Evolutionary conservation across 1,140 invertebrate species (phyloP).

Genomic region (Drosophila willistoni): DNA sequence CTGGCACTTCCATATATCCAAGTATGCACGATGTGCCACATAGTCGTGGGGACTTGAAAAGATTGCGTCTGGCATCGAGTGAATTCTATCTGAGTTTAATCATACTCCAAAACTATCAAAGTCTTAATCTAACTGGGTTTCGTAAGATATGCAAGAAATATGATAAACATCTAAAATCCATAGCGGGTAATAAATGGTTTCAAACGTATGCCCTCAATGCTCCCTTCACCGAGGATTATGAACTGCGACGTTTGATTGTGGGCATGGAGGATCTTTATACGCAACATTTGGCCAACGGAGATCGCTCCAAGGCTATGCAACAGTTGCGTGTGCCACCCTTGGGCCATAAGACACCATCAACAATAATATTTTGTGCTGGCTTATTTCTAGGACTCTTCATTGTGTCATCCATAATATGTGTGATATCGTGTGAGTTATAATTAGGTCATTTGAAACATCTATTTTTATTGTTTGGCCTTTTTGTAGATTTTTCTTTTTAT

Average conservation of each 20-base stretch:
- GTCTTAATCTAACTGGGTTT: conserved; percentile 98
- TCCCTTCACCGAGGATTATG: conserved; percentile 1
- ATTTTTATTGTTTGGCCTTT: not conserved
- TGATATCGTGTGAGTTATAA: conserved; percentile 84
- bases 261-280: conserved; percentile 88
- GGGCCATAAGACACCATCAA: conserved; percentile 86
- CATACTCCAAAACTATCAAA: conserved; percentile 94
- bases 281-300: conserved; percentile 87
- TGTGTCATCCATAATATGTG: conserved; percentile 85
- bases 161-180: conserved; percentile 88
- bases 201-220: not conserved
- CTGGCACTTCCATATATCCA: not conserved
- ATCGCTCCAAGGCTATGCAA: conserved; percentile 89
- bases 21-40: not conserved
- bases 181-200: conserved; percentile 31
- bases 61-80: conserved; percentile 93
- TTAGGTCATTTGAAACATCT: not conserved
- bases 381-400: conserved; percentile 87
- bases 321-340: conserved; percentile 88
- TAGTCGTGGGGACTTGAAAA: not conserved
- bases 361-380: conserved; percentile 87
- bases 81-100: conserved; percentile 99
- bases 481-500: conserved; percentile 42
- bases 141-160: conserved; percentile 99
- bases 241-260: conserved; percentile 84